These are phyloP conservation scores for Decapterus maruadsi DNA, from an alignment of 2,797 vertebrate species.

Conservation along the genomic window DNA sequence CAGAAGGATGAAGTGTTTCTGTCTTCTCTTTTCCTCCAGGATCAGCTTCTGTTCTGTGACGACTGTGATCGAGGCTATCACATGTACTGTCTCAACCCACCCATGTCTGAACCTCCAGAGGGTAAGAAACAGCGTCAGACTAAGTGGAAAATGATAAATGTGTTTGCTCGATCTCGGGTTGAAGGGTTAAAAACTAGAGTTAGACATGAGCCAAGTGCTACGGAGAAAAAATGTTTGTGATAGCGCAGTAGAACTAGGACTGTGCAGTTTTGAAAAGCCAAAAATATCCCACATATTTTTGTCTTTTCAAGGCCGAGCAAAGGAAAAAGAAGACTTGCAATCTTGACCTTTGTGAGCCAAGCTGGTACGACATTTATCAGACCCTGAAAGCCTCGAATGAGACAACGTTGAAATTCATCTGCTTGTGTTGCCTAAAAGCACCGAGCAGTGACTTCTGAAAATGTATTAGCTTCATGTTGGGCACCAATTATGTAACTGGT, in stretches of 20 bases:
- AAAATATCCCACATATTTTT: background rate
- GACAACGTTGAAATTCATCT: background rate
- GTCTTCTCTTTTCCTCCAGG: slow-evolving; percentile 66
- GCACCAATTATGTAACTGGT: too few species aligned
- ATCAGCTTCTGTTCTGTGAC: slow-evolving; percentile 93
- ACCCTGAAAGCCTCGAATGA: background rate
- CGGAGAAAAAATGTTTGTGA: background rate
- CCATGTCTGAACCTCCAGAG: slow-evolving; percentile 97
- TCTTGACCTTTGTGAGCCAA: background rate
- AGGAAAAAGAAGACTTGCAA: background rate
- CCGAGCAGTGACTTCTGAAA: background rate
- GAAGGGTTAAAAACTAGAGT: background rate
- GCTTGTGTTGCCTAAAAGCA: background rate
- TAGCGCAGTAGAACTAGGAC: background rate
- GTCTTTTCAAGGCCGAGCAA: background rate
- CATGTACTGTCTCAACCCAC: slow-evolving; percentile 96
- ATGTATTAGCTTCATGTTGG: background rate
- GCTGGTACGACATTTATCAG: background rate
- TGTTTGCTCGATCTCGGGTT: background rate
- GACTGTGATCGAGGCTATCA: slow-evolving; percentile 98
- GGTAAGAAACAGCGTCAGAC: slow-evolving; percentile 79
- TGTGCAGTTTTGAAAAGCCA: background rate
- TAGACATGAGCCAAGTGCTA: background rate
- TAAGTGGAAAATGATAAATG: background rate
- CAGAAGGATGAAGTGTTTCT: slow-evolving; percentile 1